Conservation (phyloP, 2,797 vertebrate species). For the Sebastes matsubarae region DNA sequence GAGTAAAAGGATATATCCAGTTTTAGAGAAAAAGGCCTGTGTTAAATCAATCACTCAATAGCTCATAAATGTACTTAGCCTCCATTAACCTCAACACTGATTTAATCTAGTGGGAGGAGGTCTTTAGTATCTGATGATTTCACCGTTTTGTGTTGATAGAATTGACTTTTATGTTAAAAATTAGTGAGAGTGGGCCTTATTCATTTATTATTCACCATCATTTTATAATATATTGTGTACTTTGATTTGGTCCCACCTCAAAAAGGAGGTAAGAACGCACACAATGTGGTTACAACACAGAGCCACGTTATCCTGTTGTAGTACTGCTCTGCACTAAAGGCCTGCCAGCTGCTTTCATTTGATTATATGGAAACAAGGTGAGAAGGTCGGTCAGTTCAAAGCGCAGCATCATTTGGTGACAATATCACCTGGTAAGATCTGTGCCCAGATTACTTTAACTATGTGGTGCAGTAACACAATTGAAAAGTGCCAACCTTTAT, state of each 20-base stretch:
- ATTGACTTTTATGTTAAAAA: not conserved
- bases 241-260: not conserved
- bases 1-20: slow-evolving; percentile 1
- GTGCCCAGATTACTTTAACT: not conserved
- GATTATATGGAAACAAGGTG: slow-evolving; percentile 6
- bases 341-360: not conserved
- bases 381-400: not conserved
- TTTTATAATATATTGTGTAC: not conserved
- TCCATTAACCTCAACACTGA: slow-evolving; percentile 18
- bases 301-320: not conserved
- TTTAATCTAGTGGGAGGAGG: not conserved
- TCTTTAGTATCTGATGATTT: not conserved
- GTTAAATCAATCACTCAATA: slow-evolving; percentile 19
- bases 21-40: not conserved
- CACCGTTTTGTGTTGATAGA: not conserved
- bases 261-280: not conserved
- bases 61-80: slow-evolving; percentile 11
- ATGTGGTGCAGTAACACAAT: not conserved
- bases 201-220: not conserved
- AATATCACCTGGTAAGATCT: not conserved
- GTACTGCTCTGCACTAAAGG: not conserved
- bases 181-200: not conserved
- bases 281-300: not conserved
- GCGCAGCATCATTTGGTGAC: not conserved
- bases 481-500: not conserved